phyloP scores from a whole-genome alignment of 2,113 vertebrate species.

The Prionailurus viverrinus region DNA sequence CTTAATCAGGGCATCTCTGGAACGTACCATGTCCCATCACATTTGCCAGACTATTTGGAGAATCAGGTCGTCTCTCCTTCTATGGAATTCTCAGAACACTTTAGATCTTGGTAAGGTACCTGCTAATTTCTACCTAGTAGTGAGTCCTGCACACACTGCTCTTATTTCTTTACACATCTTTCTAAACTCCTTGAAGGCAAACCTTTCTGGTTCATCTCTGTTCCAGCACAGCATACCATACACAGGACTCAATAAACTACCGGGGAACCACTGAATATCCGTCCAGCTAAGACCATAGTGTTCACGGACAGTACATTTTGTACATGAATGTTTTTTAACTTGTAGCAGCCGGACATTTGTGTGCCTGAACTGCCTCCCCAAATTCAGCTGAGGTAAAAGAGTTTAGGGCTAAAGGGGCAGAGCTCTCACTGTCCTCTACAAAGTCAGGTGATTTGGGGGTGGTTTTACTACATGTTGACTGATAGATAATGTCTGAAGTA shows the following conservation, averaged over 20 bases:
- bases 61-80: slow-evolving; percentile 21
- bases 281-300: background rate
- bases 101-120: background rate
- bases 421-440: background rate
- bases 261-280: background rate
- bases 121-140: background rate
- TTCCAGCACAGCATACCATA: background rate
- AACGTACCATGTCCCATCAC: background rate
- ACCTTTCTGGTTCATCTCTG: background rate
- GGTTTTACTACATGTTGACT: background rate
- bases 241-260: background rate
- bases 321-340: background rate
- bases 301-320: background rate
- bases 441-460: background rate
- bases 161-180: background rate
- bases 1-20: slow-evolving; percentile 60
- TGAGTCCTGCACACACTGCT: background rate
- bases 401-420: background rate
- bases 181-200: background rate
- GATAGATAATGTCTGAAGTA: background rate
- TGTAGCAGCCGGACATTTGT: background rate
- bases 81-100: background rate
- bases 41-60: slow-evolving; percentile 50
- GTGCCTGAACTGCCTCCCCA: slow-evolving; percentile 4
- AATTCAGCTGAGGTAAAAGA: background rate